These are phyloP conservation scores for Bradysia coprophila DNA, from an alignment of 1,140 invertebrate species.

Conservation along the genomic window DNA sequence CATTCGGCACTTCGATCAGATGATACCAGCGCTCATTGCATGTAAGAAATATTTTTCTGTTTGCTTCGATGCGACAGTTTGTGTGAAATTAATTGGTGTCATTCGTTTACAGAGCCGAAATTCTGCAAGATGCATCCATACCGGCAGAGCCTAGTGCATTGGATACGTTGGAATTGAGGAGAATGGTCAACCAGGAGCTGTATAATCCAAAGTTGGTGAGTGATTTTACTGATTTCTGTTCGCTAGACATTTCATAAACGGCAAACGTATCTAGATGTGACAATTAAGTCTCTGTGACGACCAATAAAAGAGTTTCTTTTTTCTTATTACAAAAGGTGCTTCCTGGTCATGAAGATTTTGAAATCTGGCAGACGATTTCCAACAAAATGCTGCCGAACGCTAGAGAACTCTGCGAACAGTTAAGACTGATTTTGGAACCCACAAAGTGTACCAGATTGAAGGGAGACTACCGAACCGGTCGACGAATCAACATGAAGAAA, in stretches of 20 bases:
- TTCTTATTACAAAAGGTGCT: too few species aligned
- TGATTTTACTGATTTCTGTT: too few species aligned
- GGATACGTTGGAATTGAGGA: conserved; percentile 15
- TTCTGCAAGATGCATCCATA: conserved; percentile 14
- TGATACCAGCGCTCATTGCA: conserved; percentile 45
- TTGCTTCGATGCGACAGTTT: conserved; percentile 8
- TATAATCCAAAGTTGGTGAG: too few species aligned
- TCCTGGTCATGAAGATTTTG: conserved; percentile 17
- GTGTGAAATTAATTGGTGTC: conserved; percentile 1
- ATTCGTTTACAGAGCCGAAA: conserved; percentile 10
- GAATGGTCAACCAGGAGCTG: conserved; percentile 17
- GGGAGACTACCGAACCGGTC: conserved; percentile 88
- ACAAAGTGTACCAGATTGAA: conserved; percentile 79
- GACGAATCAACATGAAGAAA: conserved; percentile 95
- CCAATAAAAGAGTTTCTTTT: neutral
- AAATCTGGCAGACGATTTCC: conserved; percentile 19
- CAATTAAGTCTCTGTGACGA: too few species aligned
- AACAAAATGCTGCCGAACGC: conserved; percentile 30
- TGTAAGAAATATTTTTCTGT: conserved; percentile 17
- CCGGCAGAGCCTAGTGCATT: conserved; percentile 11
- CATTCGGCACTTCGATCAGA: conserved; percentile 38
- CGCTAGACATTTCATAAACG: too few species aligned
- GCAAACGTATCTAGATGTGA: neutral
- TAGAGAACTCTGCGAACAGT: conserved; percentile 81
- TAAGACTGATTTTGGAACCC: conserved; percentile 87